Percentiles rank a stretch among this genome's conserved stretches.
These are phyloP conservation scores for Spea multiplicata DNA, from an alignment of 2,113 vertebrate species.

Conservation along the genomic window DNA sequence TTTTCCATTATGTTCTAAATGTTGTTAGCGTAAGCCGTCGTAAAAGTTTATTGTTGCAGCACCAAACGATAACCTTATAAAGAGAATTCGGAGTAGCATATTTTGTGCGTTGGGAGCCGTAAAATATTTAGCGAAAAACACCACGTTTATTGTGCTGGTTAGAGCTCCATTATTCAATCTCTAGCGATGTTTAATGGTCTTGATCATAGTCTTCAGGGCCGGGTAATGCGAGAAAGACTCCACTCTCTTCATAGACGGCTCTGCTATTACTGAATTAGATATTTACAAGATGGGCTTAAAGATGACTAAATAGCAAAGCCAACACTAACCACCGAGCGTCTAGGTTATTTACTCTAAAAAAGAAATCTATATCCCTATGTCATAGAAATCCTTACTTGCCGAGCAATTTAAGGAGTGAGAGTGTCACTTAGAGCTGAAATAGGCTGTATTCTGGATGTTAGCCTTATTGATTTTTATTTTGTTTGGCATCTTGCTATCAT, in stretches of 20 bases:
- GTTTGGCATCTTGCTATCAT: conserved; percentile 39
- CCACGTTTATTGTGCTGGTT: conserved; percentile 3
- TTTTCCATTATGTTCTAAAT: too few relatives aligned
- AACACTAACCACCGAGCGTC: conserved; percentile 14
- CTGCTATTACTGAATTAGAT: conserved; percentile 33
- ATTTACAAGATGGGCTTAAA: conserved; percentile 34
- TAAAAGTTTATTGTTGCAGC: too few relatives aligned
- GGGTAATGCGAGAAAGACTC: conserved; percentile 17
- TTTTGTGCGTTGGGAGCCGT: neutral
- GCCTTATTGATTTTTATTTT: conserved; percentile 34
- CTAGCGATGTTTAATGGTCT: conserved; percentile 12
- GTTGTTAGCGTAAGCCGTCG: too few relatives aligned
- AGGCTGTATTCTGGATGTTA: conserved; percentile 17
- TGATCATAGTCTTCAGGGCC: conserved; percentile 30
- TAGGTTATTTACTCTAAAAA: conserved; percentile 20
- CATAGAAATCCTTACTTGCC: conserved; percentile 29
- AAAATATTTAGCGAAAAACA: neutral
- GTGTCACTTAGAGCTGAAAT: conserved; percentile 13
- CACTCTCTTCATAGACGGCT: conserved; percentile 18
- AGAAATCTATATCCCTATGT: conserved; percentile 33
- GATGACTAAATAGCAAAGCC: conserved; percentile 32
- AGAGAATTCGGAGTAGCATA: neutral
- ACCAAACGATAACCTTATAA: too few relatives aligned
- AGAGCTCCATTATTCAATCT: neutral
- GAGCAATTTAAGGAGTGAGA: conserved; percentile 32